Evolutionary conservation across 1,140 invertebrate genomes (phyloP).

Genomic region (Pseudachorutes palmiensis): DNA sequence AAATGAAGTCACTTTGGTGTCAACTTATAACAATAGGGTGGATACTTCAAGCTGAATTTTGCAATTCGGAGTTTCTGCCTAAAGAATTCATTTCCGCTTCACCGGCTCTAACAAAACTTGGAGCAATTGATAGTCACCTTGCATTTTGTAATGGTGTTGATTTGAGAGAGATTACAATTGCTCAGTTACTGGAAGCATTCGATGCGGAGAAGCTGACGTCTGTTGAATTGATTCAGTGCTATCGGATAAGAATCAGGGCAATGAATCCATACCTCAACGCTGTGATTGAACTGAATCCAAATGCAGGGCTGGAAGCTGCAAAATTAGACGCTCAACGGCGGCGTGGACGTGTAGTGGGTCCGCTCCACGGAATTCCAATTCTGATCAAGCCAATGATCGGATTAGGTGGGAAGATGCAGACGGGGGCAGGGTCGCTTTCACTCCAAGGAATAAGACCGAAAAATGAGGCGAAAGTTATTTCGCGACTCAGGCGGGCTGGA

Average conservation of each 20-base stretch:
- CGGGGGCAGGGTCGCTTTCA: background rate
- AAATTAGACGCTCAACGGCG: background rate
- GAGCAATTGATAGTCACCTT: too few relatives aligned
- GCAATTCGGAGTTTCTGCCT: too few relatives aligned
- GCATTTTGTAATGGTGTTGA: too few relatives aligned
- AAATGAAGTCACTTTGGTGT: too few relatives aligned
- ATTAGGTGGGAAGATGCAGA: background rate
- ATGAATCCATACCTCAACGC: constrained; percentile 1
- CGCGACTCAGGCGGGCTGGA: background rate
- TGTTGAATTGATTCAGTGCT: background rate
- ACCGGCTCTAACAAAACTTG: too few relatives aligned
- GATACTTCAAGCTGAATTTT: too few relatives aligned
- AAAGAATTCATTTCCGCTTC: too few relatives aligned
- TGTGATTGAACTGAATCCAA: background rate
- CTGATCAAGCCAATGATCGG: too few relatives aligned
- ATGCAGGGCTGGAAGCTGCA: background rate
- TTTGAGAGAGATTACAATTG: background rate
- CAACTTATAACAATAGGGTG: too few relatives aligned
- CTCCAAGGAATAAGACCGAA: background rate
- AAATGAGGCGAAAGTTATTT: background rate
- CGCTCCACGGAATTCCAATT: background rate
- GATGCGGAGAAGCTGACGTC: background rate
- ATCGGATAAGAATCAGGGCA: background rate
- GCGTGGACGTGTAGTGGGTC: background rate
- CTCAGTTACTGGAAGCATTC: background rate